A percentile compares a stretch with the other conserved stretches of the same genome.
These are phyloP conservation scores for Agrilus cyanescens DNA, from an alignment of 2,888 invertebrate genomes.

Conservation along the genomic window DNA sequence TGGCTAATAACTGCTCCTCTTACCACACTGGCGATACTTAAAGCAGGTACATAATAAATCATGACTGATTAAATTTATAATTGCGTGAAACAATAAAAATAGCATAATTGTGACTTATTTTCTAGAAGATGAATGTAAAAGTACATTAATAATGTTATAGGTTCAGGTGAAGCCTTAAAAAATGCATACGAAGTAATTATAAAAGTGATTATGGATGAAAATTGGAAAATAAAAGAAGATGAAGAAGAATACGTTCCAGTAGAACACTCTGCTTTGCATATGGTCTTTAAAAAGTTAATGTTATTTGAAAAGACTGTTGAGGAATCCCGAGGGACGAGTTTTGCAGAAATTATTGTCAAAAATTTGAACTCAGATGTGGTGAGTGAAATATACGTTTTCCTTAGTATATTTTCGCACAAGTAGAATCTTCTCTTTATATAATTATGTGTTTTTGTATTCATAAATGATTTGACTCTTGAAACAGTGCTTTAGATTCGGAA, in stretches of 20 bases:
- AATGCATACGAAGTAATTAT: slow-evolving; percentile 38
- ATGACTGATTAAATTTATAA: no score
- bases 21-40: slow-evolving; percentile 57
- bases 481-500: no score
- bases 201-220: slow-evolving; percentile 34
- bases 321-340: slow-evolving; percentile 36
- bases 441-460: no score
- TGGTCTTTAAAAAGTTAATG: slow-evolving; percentile 64
- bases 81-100: no score
- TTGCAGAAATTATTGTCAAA: slow-evolving; percentile 46
- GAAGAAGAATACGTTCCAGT: slow-evolving; percentile 43
- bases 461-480: no score
- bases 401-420: no score
- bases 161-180: slow-evolving; percentile 23
- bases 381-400: slow-evolving; percentile 22
- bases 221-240: slow-evolving; percentile 43
- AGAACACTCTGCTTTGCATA: slow-evolving; percentile 66
- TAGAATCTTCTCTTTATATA: no score
- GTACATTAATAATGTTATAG: slow-evolving; percentile 8
- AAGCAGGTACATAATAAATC: slow-evolving; percentile 39
- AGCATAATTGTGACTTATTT: no score
- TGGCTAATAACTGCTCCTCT: slow-evolving; percentile 60
- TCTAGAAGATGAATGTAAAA: not conserved
- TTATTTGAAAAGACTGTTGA: slow-evolving; percentile 45
- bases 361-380: slow-evolving; percentile 45